Conservation (phyloP, 2,888 invertebrate species). For the Xestoiulus laeticollis region DNA sequence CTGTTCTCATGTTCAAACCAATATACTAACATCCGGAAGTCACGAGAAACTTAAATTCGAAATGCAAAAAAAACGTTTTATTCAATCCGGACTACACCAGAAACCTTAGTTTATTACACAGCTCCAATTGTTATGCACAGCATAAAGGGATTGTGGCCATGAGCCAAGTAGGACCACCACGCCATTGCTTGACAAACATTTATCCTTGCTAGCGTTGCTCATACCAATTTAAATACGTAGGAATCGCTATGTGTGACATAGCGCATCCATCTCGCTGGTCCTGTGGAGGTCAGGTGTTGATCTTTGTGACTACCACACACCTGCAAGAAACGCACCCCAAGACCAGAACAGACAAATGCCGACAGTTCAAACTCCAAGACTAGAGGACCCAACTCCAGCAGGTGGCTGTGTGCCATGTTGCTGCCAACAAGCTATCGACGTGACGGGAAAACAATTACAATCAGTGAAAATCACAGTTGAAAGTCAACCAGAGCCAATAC, state of each 20-base stretch:
- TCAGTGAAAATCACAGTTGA: background rate
- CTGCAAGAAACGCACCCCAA: constrained; percentile 44
- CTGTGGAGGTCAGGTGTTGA: background rate
- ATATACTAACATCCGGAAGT: too few species aligned
- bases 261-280: constrained; percentile 35
- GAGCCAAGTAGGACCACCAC: too few species aligned
- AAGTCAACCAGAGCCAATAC: background rate
- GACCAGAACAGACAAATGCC: constrained; percentile 47
- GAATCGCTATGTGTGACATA: constrained; percentile 45
- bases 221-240: constrained; percentile 46
- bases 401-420: background rate
- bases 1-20: too few species aligned
- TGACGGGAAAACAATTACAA: background rate
- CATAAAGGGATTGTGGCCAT: too few species aligned
- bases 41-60: too few species aligned
- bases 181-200: background rate
- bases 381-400: constrained; percentile 46
- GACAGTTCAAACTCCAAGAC: constrained; percentile 45
- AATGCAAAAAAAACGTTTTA: too few species aligned
- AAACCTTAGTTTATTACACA: too few species aligned
- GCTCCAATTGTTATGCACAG: too few species aligned
- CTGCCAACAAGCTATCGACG: background rate
- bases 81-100: too few species aligned
- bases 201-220: background rate
- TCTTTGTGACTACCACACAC: background rate